Evolutionary conservation across 2,797 vertebrate genomes (phyloP).

Genomic region (Onychomys torridus): DNA sequence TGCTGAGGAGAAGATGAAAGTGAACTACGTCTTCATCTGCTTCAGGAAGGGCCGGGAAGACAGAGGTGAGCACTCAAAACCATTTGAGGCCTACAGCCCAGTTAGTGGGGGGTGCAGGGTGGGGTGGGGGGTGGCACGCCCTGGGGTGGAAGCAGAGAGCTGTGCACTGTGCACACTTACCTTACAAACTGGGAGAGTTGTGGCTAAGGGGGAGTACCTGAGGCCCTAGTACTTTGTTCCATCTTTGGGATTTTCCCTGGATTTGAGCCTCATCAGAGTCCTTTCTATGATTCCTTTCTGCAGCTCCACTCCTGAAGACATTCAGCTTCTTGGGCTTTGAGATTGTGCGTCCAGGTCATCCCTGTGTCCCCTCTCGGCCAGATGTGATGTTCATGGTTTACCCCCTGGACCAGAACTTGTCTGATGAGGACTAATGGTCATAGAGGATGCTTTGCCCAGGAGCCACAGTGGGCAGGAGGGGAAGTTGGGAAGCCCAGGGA

Average conservation of each 20-base stretch:
- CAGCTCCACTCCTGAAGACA: conserved; percentile 94
- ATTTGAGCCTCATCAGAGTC: conserved; percentile 1
- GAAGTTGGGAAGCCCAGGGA: conserved; percentile 83
- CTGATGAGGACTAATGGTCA: conserved; percentile 89
- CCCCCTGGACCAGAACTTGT: conserved; percentile 94
- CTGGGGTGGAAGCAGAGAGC: background rate
- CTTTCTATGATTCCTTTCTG: conserved; percentile 43
- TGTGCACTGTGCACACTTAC: background rate
- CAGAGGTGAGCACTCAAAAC: conserved; percentile 90
- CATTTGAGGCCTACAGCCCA: background rate
- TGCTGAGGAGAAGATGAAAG: conserved; percentile 98
- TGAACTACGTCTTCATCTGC: conserved; percentile 96
- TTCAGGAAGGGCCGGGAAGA: conserved; percentile 98
- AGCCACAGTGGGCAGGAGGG: conserved; percentile 82
- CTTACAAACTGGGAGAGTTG: background rate
- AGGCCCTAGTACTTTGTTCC: background rate
- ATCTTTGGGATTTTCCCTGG: background rate
- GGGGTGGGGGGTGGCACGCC: no score
- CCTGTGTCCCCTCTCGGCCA: conserved; percentile 92
- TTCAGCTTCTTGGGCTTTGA: conserved; percentile 98
- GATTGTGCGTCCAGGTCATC: conserved; percentile 95
- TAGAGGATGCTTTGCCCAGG: conserved; percentile 79
- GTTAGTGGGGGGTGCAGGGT: no score
- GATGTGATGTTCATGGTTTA: conserved; percentile 98
- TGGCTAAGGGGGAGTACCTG: background rate